Evolutionary conservation across 2,113 vertebrate species (phyloP).

Genomic region (Colius striatus): DNA sequence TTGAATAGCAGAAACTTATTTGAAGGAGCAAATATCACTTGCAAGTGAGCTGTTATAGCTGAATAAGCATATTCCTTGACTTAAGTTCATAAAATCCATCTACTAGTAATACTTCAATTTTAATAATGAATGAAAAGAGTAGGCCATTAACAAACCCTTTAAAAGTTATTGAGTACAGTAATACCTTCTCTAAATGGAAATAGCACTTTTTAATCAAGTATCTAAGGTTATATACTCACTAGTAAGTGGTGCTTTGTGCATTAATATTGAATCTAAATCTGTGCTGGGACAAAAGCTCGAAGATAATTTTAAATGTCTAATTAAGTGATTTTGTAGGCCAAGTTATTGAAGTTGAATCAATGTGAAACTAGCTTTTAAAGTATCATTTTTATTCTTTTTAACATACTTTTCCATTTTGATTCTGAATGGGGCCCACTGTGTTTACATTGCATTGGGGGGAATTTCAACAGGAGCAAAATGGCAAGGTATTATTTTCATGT

Average conservation of each 20-base stretch:
- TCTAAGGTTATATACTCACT: constrained; percentile 73
- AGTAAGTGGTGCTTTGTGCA: constrained; percentile 66
- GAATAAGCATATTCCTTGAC: constrained; percentile 76
- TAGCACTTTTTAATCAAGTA: constrained; percentile 68
- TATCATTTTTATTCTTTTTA: background rate
- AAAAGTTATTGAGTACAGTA: constrained; percentile 75
- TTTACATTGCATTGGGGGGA: background rate
- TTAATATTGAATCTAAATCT: constrained; percentile 63
- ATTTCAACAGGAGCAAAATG: background rate
- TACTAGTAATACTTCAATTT: constrained; percentile 73
- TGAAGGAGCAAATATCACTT: constrained; percentile 60
- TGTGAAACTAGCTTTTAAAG: background rate
- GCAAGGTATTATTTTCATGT: background rate
- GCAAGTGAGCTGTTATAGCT: constrained; percentile 72
- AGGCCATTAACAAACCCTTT: constrained; percentile 77
- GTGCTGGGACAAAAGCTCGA: background rate
- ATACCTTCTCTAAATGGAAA: constrained; percentile 76
- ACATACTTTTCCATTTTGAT: background rate
- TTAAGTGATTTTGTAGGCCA: background rate
- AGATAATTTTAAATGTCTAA: constrained; percentile 43
- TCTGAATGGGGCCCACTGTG: background rate
- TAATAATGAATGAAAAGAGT: constrained; percentile 65
- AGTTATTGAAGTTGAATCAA: constrained; percentile 6
- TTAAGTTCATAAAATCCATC: constrained; percentile 76
- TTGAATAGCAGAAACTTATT: constrained; percentile 65